These are phyloP conservation scores for Leucophenga maculata DNA, from an alignment of 2,888 invertebrate species.

Conservation along the genomic window DNA sequence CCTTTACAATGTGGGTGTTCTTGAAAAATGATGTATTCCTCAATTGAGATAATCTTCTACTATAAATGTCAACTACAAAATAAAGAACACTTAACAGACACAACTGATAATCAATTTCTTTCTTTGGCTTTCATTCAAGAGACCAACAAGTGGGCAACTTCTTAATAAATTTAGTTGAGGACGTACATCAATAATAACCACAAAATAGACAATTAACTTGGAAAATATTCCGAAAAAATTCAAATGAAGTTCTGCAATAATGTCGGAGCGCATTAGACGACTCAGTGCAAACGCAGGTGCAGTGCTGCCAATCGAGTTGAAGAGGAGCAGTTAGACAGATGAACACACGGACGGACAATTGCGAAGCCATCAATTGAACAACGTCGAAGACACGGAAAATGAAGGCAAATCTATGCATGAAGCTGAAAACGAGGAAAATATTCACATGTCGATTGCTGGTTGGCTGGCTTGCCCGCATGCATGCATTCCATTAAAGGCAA, in stretches of 20 bases:
- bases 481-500: slow-evolving; percentile 40
- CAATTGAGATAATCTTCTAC: too few relatives aligned
- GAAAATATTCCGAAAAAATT: slow-evolving; percentile 27
- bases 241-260: slow-evolving; percentile 55
- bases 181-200: too few relatives aligned
- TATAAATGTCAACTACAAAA: too few relatives aligned
- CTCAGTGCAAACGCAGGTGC: slow-evolving; percentile 63
- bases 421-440: slow-evolving; percentile 11
- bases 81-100: too few relatives aligned
- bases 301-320: slow-evolving; percentile 27
- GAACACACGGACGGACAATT: slow-evolving; percentile 22
- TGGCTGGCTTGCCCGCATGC: slow-evolving; percentile 13
- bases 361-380: slow-evolving; percentile 15
- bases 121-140: too few relatives aligned
- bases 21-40: too few relatives aligned
- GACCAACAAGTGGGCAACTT: too few relatives aligned
- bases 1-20: too few relatives aligned
- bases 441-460: slow-evolving; percentile 8
- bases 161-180: too few relatives aligned
- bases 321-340: too few relatives aligned
- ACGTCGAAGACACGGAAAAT: slow-evolving; percentile 20
- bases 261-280: slow-evolving; percentile 56
- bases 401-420: slow-evolving; percentile 25
- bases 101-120: too few relatives aligned
- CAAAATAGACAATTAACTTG: not conserved